A percentile compares a stretch with the other conserved stretches of the same genome.
These are phyloP conservation scores for Bellardia pandia DNA, from an alignment of 2,888 invertebrate genomes.

Conservation along the genomic window DNA sequence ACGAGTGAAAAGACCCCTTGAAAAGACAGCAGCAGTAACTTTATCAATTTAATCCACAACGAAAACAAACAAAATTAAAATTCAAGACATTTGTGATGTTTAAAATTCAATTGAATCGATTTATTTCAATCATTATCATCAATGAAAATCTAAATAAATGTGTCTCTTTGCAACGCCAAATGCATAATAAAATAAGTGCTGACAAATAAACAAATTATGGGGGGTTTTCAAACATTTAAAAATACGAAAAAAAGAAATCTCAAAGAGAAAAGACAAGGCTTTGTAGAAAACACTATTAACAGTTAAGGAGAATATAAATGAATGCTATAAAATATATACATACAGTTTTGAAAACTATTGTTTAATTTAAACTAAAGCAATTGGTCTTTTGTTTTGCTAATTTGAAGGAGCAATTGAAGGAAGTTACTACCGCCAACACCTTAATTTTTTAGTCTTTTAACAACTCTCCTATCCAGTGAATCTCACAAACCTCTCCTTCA, in stretches of 20 bases:
- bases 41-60: conserved; percentile 48
- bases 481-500: background rate
- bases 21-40: conserved; percentile 5
- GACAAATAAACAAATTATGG: conserved; percentile 48
- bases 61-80: conserved; percentile 59
- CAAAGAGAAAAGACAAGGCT: conserved; percentile 10
- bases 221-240: conserved; percentile 19
- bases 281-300: background rate
- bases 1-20: background rate
- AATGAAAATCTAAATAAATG: conserved; percentile 76
- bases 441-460: no score
- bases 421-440: no score
- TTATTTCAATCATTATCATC: conserved; percentile 76
- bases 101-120: conserved; percentile 75
- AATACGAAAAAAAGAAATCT: conserved; percentile 34
- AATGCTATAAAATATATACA: background rate
- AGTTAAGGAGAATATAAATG: background rate
- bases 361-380: background rate
- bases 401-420: background rate
- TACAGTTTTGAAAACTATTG: background rate
- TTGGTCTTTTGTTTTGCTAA: background rate
- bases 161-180: conserved; percentile 71
- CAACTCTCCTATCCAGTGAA: no score
- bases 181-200: conserved; percentile 66
- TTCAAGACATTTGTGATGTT: conserved; percentile 72